These are phyloP conservation scores for Thyatira batis DNA, from an alignment of 2,888 invertebrate genomes.

Conservation along the genomic window DNA sequence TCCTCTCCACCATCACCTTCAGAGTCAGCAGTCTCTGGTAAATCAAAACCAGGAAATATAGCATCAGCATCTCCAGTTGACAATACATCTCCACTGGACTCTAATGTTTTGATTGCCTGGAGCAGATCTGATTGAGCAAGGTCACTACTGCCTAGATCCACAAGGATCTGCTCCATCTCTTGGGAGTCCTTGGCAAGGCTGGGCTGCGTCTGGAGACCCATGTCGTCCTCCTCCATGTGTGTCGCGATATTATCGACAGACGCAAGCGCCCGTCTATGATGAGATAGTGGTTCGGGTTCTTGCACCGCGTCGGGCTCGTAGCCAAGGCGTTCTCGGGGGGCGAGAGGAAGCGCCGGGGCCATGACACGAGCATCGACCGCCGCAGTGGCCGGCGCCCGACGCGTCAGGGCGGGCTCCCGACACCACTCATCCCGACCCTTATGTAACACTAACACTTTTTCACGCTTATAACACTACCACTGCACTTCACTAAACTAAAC, in stretches of 20 bases:
- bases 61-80: slow-evolving; percentile 75
- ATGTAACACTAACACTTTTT: slow-evolving; percentile 60
- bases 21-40: slow-evolving; percentile 77
- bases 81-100: slow-evolving; percentile 71
- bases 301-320: slow-evolving; percentile 54
- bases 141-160: slow-evolving; percentile 82
- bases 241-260: slow-evolving; percentile 79
- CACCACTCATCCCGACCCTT: slow-evolving; percentile 64
- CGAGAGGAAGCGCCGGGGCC: slow-evolving; percentile 96
- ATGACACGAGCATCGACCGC: slow-evolving; percentile 87
- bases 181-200: slow-evolving; percentile 82
- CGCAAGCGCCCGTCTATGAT: slow-evolving; percentile 71
- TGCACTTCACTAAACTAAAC: slow-evolving; percentile 53
- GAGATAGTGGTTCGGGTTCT: slow-evolving; percentile 49
- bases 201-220: slow-evolving; percentile 81
- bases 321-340: slow-evolving; percentile 64
- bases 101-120: slow-evolving; percentile 89
- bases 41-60: slow-evolving; percentile 75
- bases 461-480: slow-evolving; percentile 57
- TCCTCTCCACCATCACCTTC: slow-evolving; percentile 79
- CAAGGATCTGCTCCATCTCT: slow-evolving; percentile 86
- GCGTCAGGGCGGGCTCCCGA: slow-evolving; percentile 67
- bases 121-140: slow-evolving; percentile 85
- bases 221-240: slow-evolving; percentile 84
- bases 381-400: slow-evolving; percentile 70